Evolutionary conservation across 2,888 invertebrate genomes (phyloP).

Genomic region (Cephus pulcher): DNA sequence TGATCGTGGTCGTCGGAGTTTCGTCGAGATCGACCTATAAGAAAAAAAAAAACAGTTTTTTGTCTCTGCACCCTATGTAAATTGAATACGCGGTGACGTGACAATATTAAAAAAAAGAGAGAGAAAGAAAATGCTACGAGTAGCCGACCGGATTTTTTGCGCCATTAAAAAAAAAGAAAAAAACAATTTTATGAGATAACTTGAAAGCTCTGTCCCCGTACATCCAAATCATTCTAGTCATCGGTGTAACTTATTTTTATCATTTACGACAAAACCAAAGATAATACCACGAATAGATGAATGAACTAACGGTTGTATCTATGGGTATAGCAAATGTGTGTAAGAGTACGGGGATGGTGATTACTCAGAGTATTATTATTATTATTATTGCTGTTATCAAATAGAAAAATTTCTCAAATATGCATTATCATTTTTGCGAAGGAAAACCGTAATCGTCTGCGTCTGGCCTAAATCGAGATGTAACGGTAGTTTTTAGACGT

Average conservation of each 20-base stretch:
- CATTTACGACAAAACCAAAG: not conserved
- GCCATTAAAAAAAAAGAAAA: not conserved
- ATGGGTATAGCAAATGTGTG: not conserved
- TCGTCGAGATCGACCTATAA: conserved; percentile 11
- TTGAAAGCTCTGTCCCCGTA: not conserved
- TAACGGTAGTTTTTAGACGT: conserved; percentile 2
- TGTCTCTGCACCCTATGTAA: conserved; percentile 37
- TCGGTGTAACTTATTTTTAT: not conserved
- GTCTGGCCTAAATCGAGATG: conserved; percentile 39
- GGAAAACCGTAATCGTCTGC: conserved; percentile 31
- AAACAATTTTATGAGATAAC: not conserved
- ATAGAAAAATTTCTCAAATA: not conserved
- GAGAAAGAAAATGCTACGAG: conserved; percentile 42
- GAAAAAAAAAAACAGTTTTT: conserved; percentile 17
- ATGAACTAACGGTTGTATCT: not conserved
- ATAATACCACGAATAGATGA: not conserved
- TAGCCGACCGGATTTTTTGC: conserved; percentile 35
- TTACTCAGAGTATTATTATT: not conserved
- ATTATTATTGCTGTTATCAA: not conserved
- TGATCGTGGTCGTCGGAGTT: not conserved
- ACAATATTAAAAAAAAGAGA: conserved; percentile 41
- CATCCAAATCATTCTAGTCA: not conserved
- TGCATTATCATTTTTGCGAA: not conserved
- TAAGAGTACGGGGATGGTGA: not conserved
- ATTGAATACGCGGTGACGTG: conserved; percentile 45